phyloP scores from a whole-genome alignment of 2,797 vertebrate genomes.

The Paratrypauchen microcephalus region DNA sequence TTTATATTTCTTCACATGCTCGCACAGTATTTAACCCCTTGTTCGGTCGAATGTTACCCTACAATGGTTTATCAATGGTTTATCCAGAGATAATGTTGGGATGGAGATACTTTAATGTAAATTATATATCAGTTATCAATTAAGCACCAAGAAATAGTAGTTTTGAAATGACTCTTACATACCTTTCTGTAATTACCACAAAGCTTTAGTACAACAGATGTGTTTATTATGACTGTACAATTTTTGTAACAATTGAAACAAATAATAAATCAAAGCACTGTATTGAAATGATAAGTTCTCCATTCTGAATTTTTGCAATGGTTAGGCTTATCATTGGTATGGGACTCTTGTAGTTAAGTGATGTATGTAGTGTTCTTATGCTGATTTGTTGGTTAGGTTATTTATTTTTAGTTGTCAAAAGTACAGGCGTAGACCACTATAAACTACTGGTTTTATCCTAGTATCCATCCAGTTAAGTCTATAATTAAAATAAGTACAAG shows the following conservation, averaged over 20 bases:
- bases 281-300: constrained; percentile 41
- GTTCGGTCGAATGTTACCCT: constrained; percentile 18
- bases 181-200: constrained; percentile 54
- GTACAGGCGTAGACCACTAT: too few relatives aligned
- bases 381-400: too few relatives aligned
- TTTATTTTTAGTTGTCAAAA: too few relatives aligned
- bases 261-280: constrained; percentile 74
- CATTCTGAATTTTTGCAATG: not conserved
- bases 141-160: constrained; percentile 36
- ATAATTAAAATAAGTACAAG: not conserved
- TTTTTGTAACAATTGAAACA: constrained; percentile 70
- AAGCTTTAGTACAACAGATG: constrained; percentile 47
- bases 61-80: constrained; percentile 53
- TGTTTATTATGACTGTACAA: constrained; percentile 74
- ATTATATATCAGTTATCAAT: constrained; percentile 27
- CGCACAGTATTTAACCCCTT: constrained; percentile 31
- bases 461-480: not conserved
- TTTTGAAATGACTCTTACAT: constrained; percentile 47
- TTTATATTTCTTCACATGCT: constrained; percentile 22
- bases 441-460: too few relatives aligned
- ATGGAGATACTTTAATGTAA: constrained; percentile 28
- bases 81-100: constrained; percentile 33
- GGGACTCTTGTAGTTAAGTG: too few relatives aligned
- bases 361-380: too few relatives aligned
- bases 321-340: too few relatives aligned